phyloP scores from a whole-genome alignment of 2,888 invertebrate species.

The Bunonema sp. region DNA sequence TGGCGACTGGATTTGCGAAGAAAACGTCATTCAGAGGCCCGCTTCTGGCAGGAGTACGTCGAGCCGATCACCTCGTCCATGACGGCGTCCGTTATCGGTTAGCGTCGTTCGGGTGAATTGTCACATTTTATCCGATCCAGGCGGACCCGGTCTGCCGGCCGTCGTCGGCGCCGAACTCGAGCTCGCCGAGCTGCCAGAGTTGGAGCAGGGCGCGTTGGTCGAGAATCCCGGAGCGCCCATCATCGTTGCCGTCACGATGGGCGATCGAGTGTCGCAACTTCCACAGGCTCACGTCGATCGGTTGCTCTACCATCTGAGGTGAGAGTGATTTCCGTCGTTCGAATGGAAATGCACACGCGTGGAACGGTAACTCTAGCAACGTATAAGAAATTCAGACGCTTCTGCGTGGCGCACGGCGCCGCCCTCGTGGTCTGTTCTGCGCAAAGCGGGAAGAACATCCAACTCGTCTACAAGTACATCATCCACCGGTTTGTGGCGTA shows the following conservation, averaged over 20 bases:
- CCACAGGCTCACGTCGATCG: constrained; percentile 21
- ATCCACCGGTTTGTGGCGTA: too few relatives aligned
- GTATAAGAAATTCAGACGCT: too few relatives aligned
- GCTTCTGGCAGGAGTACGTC: constrained; percentile 42
- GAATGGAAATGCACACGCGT: too few relatives aligned
- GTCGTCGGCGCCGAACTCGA: constrained; percentile 7
- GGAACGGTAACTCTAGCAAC: too few relatives aligned
- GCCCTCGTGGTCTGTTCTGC: constrained; percentile 26
- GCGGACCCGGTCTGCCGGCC: background rate
- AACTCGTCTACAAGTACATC: constrained; percentile 34
- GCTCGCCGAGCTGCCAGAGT: constrained; percentile 21
- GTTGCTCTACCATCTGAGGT: constrained; percentile 31
- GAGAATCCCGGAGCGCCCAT: constrained; percentile 33
- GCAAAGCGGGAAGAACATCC: constrained; percentile 21
- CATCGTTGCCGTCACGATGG: constrained; percentile 36
- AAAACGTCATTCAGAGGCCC: constrained; percentile 18
- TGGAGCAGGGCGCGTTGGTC: constrained; percentile 25
- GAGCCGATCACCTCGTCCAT: constrained; percentile 30
- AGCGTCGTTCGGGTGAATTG: background rate
- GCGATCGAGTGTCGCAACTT: constrained; percentile 16
- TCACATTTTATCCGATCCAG: background rate
- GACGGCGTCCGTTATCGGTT: constrained; percentile 15
- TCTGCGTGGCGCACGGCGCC: constrained; percentile 34
- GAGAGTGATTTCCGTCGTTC: too few relatives aligned
- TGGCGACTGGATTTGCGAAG: background rate